phyloP scores from a whole-genome alignment of 1,140 invertebrate genomes.

The Hormaphis cornu region DNA sequence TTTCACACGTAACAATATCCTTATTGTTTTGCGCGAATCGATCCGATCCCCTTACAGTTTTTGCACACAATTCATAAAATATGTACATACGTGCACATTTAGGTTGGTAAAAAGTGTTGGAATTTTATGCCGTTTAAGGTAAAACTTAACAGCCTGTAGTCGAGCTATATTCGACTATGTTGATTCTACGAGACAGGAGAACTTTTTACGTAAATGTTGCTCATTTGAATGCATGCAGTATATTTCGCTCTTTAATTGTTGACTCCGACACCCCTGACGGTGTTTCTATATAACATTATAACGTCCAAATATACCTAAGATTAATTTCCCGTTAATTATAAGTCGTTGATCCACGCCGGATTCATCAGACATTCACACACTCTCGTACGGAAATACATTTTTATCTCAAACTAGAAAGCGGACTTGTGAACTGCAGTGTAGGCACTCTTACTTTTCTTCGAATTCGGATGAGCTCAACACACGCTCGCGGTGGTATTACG shows the following conservation, averaged over 20 bases:
- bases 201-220: too few species aligned
- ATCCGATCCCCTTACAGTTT: background rate
- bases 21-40: conserved; percentile 12
- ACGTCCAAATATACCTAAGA: too few species aligned
- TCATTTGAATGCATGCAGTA: too few species aligned
- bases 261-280: too few species aligned
- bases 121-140: too few species aligned
- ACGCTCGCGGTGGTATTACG: background rate
- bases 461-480: background rate
- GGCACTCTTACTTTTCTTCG: conserved; percentile 6
- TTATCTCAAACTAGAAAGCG: conserved; percentile 5
- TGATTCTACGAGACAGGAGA: too few species aligned
- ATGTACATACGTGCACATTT: background rate
- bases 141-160: too few species aligned
- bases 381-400: background rate
- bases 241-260: too few species aligned
- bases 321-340: too few species aligned
- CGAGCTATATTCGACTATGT: too few species aligned
- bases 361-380: background rate
- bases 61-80: too few species aligned
- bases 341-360: background rate
- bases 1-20: background rate
- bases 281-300: too few species aligned
- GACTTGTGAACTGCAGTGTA: background rate
- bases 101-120: background rate